Percentiles rank a stretch among this genome's conserved stretches.
These are phyloP conservation scores for Octopus sinensis DNA, from an alignment of 1,140 invertebrate species.

Conservation along the genomic window DNA sequence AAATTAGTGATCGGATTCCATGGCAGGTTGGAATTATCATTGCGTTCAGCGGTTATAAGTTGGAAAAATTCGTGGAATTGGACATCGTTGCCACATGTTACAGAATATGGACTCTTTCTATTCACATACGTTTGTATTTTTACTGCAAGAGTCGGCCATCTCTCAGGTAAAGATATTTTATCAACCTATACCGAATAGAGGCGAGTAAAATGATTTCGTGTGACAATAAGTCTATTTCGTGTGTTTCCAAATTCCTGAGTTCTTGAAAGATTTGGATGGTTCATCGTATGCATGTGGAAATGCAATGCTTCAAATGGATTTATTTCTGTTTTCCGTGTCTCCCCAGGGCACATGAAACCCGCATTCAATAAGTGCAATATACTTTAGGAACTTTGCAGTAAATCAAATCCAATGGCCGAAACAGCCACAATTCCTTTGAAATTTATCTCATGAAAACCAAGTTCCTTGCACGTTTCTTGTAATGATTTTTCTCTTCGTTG, in stretches of 20 bases:
- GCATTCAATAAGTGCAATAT: neutral
- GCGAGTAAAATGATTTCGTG: constrained; percentile 24
- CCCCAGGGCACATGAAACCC: neutral
- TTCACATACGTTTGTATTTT: neutral
- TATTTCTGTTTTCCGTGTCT: neutral
- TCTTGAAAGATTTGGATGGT: neutral
- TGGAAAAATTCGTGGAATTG: constrained; percentile 2
- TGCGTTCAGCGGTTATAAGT: neutral
- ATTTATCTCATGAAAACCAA: no score
- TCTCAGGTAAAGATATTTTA: constrained; percentile 15
- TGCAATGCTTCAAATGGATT: neutral
- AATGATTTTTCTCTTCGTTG: no score
- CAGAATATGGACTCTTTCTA: neutral
- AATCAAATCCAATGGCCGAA: no score
- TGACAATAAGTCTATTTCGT: constrained; percentile 15
- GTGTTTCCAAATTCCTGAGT: neutral
- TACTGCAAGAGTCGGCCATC: neutral
- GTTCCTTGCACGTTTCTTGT: no score
- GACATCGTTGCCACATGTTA: constrained; percentile 8
- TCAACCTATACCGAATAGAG: constrained; percentile 30
- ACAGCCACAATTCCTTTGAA: no score
- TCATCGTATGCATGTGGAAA: neutral
- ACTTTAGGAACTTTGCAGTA: constrained; percentile 12
- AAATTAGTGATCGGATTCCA: constrained; percentile 19
- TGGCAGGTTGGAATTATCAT: neutral